Base-by-base conservation (phyloP, 2,888 invertebrate species). In the Macrostomum cliftonense region DNA sequence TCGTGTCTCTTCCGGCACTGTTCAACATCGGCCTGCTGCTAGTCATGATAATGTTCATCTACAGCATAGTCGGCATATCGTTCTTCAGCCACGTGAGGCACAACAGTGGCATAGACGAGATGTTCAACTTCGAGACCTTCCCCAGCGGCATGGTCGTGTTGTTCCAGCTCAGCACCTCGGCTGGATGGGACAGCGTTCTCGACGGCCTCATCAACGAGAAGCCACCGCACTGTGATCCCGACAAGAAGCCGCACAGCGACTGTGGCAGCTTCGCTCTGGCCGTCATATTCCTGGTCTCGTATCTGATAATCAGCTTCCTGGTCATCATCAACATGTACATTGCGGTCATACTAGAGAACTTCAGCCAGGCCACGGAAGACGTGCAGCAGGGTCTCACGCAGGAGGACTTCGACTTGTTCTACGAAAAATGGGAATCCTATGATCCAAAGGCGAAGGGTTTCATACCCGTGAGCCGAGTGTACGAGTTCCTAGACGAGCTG, bases 251-350 rank as follows among this genome's bases (percentile, higher is more conserved):
- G 28, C 28, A 28, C 28, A 58, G 58, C 28, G 82, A 88, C 74
- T 95, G 93, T 74, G 89, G 89, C 61, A 84, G 81, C 57, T 82
- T 85, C 59, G 83, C 84, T 56, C 83, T 89, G 65, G 95, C 89
- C 63, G 89, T 91, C 67, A 82, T 87, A 56, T 95, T 83, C 74
- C 77, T 95, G 63, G 80, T 91, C 60, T 83, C 87, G 68, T 95
- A 95, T 73, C 79, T 95, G 71, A 87, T 95, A 68, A 89, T 95
- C 73, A 89, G 87, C 70, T 95, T 93, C 75, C 79, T 95, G 65
- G 91, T 95, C 73, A 88, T 93, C 64, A 91, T 93, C 75, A 95
- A 95, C 79, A 93, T 95, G 93, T 93, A 93, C 78, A 95, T 95
- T 74, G 93, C 93, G 67, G 93, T 95, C 72, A 95, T 95, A 72